Evolutionary conservation across 2,888 invertebrate genomes (phyloP), one percentile per base, ranked within the genome.

Genomic region (Drosophila melanosoma): DNA sequence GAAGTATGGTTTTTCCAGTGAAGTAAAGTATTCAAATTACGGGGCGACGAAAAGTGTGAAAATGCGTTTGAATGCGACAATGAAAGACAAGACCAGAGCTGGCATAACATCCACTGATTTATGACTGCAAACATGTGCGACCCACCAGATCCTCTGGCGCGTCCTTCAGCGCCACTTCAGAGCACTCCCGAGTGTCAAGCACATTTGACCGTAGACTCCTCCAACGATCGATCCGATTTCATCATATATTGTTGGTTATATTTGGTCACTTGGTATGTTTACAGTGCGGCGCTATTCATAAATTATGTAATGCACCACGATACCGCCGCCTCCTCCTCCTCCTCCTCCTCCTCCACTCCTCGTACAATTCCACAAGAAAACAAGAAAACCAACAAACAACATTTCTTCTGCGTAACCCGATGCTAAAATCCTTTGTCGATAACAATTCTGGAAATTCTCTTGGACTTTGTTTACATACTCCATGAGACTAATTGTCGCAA

Each of bases 71-170:
- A 73, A 70, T 75, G 70, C 83, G 89, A 91, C 92, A 90, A 88
- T 83, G 89, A 33, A n/a, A 74, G 66, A 90, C 87, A 65, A 58
- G 20, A 40, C 49, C 33, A 49, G 84, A 85, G 83, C 87, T 83
- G 85, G 85, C 91, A 91, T 89, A 91, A 91, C 89, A 89, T 82
- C 75, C 58, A n/a, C 75, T 92, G 92, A 92, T 92, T 92, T 92
- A 92, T 92, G 92, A 92, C 91, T 83, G 83, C 90, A 93, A 92
- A 92, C 93, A 92, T 88, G 92, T 93, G 92, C 93, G 86, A 84
- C 92, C 93, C 92, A 92, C 91, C 90, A 91, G 88, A 61, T 69
- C 48, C 53, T 57, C 60, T 79, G 81, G 54, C 62, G 56, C 70
- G 80, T 87, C 89, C 90, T 85, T 85, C 87, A 89, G 91, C 90